Evolutionary conservation across 2,113 vertebrate genomes (phyloP).

Genomic region (Lagopus leucura): DNA sequence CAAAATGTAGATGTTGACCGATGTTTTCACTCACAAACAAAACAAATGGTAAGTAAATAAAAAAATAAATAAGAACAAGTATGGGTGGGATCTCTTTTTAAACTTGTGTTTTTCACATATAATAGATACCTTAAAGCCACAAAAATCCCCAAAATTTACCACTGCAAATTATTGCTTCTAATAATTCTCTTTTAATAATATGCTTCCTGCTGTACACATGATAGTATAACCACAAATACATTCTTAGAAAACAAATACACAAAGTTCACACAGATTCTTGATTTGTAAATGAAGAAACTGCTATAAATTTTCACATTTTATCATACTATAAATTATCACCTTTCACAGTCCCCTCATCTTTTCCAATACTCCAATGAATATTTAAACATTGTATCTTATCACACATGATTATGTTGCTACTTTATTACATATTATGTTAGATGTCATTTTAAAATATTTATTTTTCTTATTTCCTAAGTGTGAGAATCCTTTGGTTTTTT

Average conservation of each 20-base stretch:
- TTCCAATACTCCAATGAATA: neutral
- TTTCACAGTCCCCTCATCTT: neutral
- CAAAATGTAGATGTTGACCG: neutral
- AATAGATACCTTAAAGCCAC: neutral
- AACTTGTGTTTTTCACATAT: neutral
- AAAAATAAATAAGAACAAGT: neutral
- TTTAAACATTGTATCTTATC: neutral
- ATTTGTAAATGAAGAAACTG: neutral
- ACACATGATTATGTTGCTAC: neutral
- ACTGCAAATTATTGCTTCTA: neutral
- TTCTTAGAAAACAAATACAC: neutral
- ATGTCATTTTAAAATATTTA: rapidly evolving
- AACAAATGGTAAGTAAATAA: neutral
- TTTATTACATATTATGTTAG: neutral
- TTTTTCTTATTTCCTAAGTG: neutral
- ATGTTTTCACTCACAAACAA: neutral
- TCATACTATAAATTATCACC: neutral
- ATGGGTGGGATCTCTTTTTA: neutral
- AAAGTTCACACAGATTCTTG: neutral
- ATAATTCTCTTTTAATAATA: neutral
- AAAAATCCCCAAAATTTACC: neutral
- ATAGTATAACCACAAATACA: neutral
- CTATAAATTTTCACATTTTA: neutral
- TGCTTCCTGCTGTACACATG: neutral
- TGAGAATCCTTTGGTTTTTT: too few species aligned